A percentile compares a stretch with the other conserved stretches of the same genome.
Evolutionary conservation across 1,140 invertebrate species (phyloP).

Genomic region (Brachionus calyciflorus): DNA sequence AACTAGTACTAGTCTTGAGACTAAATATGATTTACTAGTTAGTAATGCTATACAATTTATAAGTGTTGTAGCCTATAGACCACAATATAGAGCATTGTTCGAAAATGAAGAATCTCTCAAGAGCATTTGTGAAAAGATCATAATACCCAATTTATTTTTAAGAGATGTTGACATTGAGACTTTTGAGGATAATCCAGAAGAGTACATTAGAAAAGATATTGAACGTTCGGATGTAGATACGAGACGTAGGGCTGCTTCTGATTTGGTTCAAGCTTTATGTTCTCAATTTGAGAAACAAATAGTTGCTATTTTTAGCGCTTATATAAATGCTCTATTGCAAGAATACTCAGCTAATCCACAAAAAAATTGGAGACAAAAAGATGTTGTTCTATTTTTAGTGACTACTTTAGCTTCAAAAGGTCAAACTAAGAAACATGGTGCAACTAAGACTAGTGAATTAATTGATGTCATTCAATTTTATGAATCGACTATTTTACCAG

Average conservation of each 20-base stretch:
- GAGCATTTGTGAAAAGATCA: slow-evolving; percentile 92
- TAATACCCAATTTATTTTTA: slow-evolving; percentile 96
- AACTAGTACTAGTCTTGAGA: slow-evolving; percentile 74
- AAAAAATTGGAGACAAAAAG: slow-evolving; percentile 85
- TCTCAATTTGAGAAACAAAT: slow-evolving; percentile 42
- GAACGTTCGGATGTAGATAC: slow-evolving; percentile 97
- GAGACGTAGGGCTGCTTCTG: slow-evolving; percentile 85
- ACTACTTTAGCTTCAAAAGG: slow-evolving; percentile 86
- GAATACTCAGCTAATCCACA: slow-evolving; percentile 73
- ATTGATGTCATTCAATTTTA: slow-evolving; percentile 86
- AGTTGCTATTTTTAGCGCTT: slow-evolving; percentile 37
- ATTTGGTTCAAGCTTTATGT: slow-evolving; percentile 69
- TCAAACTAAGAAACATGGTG: slow-evolving; percentile 81
- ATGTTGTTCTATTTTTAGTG: slow-evolving; percentile 90
- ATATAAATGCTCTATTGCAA: slow-evolving; percentile 59
- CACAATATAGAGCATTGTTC: slow-evolving; percentile 81
- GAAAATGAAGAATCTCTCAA: slow-evolving; percentile 75
- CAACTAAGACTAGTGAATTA: slow-evolving; percentile 81
- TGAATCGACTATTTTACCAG: slow-evolving; percentile 75
- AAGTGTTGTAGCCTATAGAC: slow-evolving; percentile 83
- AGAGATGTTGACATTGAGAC: slow-evolving; percentile 88
- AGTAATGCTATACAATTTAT: slow-evolving; percentile 93
- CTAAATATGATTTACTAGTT: slow-evolving; percentile 90
- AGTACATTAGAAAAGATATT: slow-evolving; percentile 92
- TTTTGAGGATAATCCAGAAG: slow-evolving; percentile 95